phyloP scores from a whole-genome alignment of 2,888 invertebrate species.

The Xestoiulus laeticollis region DNA sequence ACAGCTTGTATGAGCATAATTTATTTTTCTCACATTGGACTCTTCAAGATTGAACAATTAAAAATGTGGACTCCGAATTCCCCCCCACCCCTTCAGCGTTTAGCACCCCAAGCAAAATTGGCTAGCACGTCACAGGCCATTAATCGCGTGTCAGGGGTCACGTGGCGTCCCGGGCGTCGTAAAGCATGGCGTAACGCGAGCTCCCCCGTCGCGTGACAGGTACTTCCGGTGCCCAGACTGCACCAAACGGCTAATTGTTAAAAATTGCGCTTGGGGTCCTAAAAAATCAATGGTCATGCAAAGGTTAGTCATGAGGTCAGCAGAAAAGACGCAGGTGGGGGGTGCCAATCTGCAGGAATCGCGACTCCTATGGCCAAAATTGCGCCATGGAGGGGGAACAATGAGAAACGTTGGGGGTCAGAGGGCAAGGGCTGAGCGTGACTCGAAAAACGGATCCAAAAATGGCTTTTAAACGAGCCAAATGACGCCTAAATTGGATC shows the following conservation, averaged over 20 bases:
- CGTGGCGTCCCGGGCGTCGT: neutral
- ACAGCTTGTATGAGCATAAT: neutral
- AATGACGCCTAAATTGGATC: neutral
- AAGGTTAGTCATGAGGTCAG: conserved; percentile 29
- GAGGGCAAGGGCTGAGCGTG: conserved; percentile 18
- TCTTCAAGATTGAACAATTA: neutral
- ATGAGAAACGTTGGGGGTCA: neutral
- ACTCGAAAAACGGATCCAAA: neutral
- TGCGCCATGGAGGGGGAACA: too few relatives aligned
- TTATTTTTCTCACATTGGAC: neutral
- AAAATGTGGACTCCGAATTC: neutral
- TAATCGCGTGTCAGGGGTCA: conserved; percentile 23
- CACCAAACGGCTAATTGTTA: neutral
- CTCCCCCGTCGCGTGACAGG: neutral
- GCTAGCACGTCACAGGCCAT: neutral
- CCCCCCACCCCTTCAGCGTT: neutral
- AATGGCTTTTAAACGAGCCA: conserved; percentile 16
- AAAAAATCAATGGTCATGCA: neutral
- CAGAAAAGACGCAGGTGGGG: conserved; percentile 23
- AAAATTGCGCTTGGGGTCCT: neutral
- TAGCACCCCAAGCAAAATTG: neutral
- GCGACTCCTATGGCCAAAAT: neutral
- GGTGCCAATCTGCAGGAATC: neutral
- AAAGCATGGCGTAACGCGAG: neutral
- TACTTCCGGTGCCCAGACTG: neutral